These are phyloP conservation scores for Philopedon plagiatum DNA, from an alignment of 2,888 invertebrate species.

Conservation along the genomic window DNA sequence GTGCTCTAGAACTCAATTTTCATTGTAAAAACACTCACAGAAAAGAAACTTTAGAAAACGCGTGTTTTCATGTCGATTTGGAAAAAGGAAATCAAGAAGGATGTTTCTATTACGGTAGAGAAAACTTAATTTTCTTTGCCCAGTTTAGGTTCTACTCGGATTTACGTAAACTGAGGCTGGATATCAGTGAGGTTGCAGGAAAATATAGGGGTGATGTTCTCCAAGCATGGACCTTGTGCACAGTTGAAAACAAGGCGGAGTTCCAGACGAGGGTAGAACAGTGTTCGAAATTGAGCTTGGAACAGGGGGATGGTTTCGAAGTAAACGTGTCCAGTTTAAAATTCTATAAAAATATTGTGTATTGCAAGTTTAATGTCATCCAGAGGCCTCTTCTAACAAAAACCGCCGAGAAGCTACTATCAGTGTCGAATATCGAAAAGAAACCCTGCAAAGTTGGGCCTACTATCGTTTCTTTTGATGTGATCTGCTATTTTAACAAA, in stretches of 20 bases:
- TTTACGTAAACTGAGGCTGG: not conserved
- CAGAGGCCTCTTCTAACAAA: not conserved
- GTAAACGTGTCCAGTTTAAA: not conserved
- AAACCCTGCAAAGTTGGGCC: too few relatives aligned
- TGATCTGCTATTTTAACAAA: too few relatives aligned
- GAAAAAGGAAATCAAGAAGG: not conserved
- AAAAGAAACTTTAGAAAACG: not conserved
- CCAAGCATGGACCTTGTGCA: not conserved
- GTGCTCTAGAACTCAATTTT: not conserved
- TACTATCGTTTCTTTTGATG: too few relatives aligned
- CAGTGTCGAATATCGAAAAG: too few relatives aligned
- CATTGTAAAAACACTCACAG: slow-evolving; percentile 6
- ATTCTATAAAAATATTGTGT: not conserved
- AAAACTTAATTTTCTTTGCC: not conserved
- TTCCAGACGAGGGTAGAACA: not conserved
- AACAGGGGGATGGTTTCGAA: not conserved
- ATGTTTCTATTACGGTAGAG: not conserved
- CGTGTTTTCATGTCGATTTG: not conserved
- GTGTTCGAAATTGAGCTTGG: not conserved
- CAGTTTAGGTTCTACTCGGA: not conserved
- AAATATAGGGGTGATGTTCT: not conserved
- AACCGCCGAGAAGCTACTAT: too few relatives aligned
- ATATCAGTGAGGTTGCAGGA: not conserved
- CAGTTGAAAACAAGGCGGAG: not conserved
- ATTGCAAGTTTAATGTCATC: not conserved